phyloP scores from a whole-genome alignment of 2,797 vertebrate species.

The Thamnophis elegans region DNA sequence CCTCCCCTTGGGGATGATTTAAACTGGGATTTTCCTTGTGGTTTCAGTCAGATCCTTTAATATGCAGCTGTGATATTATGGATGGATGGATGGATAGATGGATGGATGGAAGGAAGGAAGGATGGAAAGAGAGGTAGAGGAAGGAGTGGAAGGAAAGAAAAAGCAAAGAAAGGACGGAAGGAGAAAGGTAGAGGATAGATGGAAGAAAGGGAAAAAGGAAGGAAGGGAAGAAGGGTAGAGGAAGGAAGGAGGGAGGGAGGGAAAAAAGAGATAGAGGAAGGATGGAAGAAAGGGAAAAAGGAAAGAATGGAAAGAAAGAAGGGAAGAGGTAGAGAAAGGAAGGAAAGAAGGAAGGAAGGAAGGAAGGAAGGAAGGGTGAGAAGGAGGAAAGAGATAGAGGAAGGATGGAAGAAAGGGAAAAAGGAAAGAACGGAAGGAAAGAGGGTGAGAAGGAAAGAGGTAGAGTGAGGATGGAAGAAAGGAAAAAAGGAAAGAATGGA shows the following conservation, averaged over 20 bases:
- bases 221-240: too few species aligned
- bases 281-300: background rate
- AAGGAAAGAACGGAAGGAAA: too few species aligned
- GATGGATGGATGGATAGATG: background rate
- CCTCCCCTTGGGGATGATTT: background rate
- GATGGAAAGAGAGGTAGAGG: background rate
- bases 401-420: too few species aligned
- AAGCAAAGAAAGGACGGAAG: background rate
- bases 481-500: too few species aligned
- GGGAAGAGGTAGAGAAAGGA: background rate
- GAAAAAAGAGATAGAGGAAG: too few species aligned
- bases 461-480: too few species aligned
- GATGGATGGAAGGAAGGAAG: background rate
- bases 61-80: constrained; percentile 13
- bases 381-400: too few species aligned
- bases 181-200: too few species aligned
- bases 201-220: too few species aligned
- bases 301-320: too few species aligned
- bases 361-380: too few species aligned
- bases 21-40: constrained; percentile 6
- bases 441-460: too few species aligned
- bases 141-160: background rate
- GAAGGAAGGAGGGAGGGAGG: background rate
- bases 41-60: background rate
- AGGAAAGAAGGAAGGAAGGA: background rate